Percentiles rank a stretch among this genome's conserved stretches.
phyloP scores from a whole-genome alignment of 2,797 vertebrate species.

The Pteropus rufus region DNA sequence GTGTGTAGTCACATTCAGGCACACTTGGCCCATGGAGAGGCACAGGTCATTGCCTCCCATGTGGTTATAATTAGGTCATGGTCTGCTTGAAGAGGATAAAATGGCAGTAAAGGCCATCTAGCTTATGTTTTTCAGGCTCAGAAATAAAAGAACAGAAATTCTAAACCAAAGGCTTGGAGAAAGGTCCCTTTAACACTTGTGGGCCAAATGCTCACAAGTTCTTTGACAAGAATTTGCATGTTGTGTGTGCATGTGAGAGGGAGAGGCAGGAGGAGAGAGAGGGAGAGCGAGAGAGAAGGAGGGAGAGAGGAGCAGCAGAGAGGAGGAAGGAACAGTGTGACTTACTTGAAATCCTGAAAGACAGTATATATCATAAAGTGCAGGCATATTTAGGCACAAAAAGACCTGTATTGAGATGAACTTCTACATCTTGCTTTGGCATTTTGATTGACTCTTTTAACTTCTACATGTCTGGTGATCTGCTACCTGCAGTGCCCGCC shows the following conservation, averaged over 20 bases:
- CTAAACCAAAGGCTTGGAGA: neutral
- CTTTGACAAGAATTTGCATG: neutral
- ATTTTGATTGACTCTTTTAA: neutral
- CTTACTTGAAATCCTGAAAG: neutral
- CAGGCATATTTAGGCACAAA: neutral
- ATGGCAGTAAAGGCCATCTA: neutral
- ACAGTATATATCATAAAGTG: neutral
- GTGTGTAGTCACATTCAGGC: fast-evolving
- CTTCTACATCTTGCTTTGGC: neutral
- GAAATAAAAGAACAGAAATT: neutral
- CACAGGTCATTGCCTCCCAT: neutral
- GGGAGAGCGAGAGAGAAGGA: neutral
- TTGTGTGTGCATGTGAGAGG: neutral
- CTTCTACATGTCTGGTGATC: neutral
- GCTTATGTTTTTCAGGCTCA: neutral
- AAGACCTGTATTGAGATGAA: neutral
- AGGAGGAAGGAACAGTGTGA: neutral
- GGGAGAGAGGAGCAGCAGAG: neutral
- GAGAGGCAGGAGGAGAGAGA: neutral
- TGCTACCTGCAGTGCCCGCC: neutral
- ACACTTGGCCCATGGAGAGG: neutral
- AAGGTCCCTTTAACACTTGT: neutral
- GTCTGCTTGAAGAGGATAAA: neutral
- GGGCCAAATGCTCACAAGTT: neutral
- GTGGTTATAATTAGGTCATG: neutral